A percentile compares a stretch with the other conserved stretches of the same genome.
These are phyloP conservation scores for Bucco capensis DNA, from an alignment of 2,113 vertebrate genomes.

Conservation along the genomic window DNA sequence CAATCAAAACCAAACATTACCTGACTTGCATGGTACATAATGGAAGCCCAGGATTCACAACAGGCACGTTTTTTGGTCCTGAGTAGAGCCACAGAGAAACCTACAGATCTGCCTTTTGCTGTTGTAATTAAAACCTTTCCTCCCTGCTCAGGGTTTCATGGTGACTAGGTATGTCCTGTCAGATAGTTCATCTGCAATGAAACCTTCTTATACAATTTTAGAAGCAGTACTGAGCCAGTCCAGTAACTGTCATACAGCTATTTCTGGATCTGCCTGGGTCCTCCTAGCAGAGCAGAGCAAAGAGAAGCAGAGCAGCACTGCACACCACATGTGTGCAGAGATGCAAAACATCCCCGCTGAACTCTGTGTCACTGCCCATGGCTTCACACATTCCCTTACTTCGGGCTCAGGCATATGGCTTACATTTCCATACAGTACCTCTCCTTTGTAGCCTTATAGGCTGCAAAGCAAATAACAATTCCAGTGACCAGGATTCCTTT, in stretches of 20 bases:
- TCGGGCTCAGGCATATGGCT: neutral
- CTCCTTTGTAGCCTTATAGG: neutral
- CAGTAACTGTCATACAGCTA: neutral
- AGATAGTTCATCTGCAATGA: neutral
- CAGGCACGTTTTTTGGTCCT: fast-evolving
- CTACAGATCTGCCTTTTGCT: neutral
- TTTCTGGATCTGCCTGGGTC: neutral
- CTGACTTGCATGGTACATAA: fast-evolving
- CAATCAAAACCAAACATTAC: neutral
- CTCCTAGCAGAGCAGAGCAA: neutral
- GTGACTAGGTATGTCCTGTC: neutral
- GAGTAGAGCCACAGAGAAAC: neutral
- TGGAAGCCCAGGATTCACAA: neutral
- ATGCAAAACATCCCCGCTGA: neutral
- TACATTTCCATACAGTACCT: neutral
- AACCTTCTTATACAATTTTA: neutral
- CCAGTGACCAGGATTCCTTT: neutral
- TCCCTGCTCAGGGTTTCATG: neutral
- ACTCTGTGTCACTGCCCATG: neutral
- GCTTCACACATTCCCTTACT: neutral
- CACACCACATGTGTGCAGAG: neutral
- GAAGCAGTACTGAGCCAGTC: neutral
- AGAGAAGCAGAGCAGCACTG: neutral
- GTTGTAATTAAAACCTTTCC: neutral
- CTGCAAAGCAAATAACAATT: neutral